Percentiles rank a stretch among this genome's conserved stretches.
Conservation (phyloP, 2,888 invertebrate genomes). For the Spodoptera picta region DNA sequence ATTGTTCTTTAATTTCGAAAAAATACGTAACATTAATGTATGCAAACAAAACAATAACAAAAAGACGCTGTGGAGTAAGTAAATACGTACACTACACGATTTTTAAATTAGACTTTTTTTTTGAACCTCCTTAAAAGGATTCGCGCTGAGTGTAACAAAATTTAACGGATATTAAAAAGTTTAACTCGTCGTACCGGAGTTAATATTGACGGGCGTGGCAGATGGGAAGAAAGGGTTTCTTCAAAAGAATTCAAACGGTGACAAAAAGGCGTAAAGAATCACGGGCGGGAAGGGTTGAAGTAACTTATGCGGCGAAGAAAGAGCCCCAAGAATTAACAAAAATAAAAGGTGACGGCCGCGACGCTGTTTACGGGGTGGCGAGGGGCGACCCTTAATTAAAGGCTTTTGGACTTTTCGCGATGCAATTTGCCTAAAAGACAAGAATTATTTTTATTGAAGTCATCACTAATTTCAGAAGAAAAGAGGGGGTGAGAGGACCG, state of each 20-base stretch:
- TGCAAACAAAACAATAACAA: constrained; percentile 3
- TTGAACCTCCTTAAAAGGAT: constrained; percentile 76
- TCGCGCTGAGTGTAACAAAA: constrained; percentile 84
- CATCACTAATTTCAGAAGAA: constrained; percentile 87
- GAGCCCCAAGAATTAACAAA: constrained; percentile 86
- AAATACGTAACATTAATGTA: constrained; percentile 21
- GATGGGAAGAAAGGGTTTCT: constrained; percentile 86
- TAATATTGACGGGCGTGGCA: constrained; percentile 89
- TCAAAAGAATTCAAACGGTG: constrained; percentile 88
- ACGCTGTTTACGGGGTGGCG: constrained; percentile 84
- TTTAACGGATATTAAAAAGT: constrained; percentile 89
- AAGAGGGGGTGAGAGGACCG: constrained; percentile 67
- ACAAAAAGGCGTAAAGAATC: constrained; percentile 89
- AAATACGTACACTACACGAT: constrained; percentile 23
- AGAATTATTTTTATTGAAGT: constrained; percentile 89
- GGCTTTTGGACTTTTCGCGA: constrained; percentile 88
- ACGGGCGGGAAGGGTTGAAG: constrained; percentile 81
- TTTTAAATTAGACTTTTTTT: constrained; percentile 58
- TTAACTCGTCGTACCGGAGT: constrained; percentile 84
- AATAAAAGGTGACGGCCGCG: constrained; percentile 88
- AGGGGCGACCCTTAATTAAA: constrained; percentile 86
- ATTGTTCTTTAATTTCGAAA: constrained; percentile 36
- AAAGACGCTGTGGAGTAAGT: constrained; percentile 3
- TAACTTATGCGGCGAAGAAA: constrained; percentile 89
- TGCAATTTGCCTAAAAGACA: constrained; percentile 89